These are phyloP conservation scores for Sthenelais limicola DNA, from an alignment of 2,888 invertebrate genomes.

Conservation along the genomic window DNA sequence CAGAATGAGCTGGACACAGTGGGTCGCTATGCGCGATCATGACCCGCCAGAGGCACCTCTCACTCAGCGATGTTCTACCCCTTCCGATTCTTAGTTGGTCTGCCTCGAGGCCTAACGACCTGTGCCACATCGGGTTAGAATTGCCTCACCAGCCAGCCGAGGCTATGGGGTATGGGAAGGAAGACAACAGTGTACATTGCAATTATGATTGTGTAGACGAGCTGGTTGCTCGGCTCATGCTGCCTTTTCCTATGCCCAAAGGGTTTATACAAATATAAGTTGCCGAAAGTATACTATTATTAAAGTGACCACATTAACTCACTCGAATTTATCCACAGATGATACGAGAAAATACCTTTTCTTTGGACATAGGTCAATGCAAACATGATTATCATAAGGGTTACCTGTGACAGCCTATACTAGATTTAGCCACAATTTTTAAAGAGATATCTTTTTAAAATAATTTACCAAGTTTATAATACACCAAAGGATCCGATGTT, in stretches of 20 bases:
- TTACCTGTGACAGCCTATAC: too few species aligned
- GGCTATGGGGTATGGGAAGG: conserved; percentile 36
- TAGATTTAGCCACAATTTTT: too few species aligned
- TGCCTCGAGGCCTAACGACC: conserved; percentile 41
- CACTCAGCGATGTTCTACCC: conserved; percentile 40
- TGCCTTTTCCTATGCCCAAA: conserved; percentile 7
- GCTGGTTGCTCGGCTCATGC: not conserved
- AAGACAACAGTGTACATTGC: conserved; percentile 39
- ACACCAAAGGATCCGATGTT: too few species aligned
- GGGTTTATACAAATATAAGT: too few species aligned
- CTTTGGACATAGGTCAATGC: too few species aligned
- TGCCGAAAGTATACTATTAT: too few species aligned
- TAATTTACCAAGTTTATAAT: too few species aligned
- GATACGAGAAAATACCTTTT: too few species aligned
- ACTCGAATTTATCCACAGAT: too few species aligned
- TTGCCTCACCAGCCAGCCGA: conserved; percentile 45
- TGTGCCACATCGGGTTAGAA: conserved; percentile 35
- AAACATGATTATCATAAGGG: too few species aligned
- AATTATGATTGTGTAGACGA: conserved; percentile 20
- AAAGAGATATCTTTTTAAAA: too few species aligned
- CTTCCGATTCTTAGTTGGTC: conserved; percentile 36
- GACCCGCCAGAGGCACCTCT: conserved; percentile 35
- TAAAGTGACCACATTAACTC: too few species aligned
- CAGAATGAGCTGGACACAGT: conserved; percentile 39
- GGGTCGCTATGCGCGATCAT: conserved; percentile 30